Percentiles rank a stretch among this genome's conserved stretches.
Conservation (phyloP, 2,113 vertebrate genomes). For the Sapayoa aenigma region DNA sequence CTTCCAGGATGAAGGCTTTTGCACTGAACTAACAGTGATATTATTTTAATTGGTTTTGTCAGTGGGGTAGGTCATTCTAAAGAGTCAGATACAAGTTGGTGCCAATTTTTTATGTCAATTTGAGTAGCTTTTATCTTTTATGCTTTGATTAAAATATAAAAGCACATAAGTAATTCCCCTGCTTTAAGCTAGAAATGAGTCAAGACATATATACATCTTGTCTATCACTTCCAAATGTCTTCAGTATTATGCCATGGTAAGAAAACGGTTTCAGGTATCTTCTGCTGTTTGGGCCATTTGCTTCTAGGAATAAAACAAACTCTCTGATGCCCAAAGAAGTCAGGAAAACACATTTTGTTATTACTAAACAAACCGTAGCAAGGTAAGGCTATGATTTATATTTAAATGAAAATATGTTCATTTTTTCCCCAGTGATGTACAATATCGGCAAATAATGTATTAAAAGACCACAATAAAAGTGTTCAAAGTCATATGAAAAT, state of each 20-base stretch:
- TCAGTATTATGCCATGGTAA: neutral
- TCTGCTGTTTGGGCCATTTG: neutral
- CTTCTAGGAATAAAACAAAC: neutral
- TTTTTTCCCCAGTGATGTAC: neutral
- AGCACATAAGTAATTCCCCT: neutral
- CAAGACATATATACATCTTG: neutral
- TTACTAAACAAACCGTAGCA: neutral
- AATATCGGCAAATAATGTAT: neutral
- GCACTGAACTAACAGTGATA: neutral
- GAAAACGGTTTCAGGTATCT: neutral
- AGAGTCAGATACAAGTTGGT: neutral
- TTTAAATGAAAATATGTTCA: neutral
- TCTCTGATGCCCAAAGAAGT: neutral
- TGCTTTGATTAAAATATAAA: neutral
- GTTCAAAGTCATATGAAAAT: neutral
- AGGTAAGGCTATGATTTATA: neutral
- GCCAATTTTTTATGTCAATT: neutral
- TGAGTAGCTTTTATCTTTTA: neutral
- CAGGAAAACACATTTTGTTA: neutral
- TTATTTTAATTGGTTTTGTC: neutral
- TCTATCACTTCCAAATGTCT: neutral
- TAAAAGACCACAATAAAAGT: neutral
- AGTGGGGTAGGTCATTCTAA: neutral
- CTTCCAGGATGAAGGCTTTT: neutral
- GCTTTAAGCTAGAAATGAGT: neutral